phyloP scores from a whole-genome alignment of 2,797 vertebrate genomes.

The Nannoperca australis region DNA sequence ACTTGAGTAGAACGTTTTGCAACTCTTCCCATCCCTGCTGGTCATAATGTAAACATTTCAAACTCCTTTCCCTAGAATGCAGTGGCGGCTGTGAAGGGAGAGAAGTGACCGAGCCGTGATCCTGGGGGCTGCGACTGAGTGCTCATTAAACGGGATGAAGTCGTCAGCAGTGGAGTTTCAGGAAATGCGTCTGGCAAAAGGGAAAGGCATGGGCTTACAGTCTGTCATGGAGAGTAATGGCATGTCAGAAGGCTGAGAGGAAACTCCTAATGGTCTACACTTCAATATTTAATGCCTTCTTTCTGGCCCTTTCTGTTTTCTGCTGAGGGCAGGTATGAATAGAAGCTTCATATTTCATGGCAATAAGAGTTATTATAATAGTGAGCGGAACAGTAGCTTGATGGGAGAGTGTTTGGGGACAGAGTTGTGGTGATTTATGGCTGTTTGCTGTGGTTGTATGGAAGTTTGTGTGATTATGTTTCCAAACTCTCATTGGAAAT shows the following conservation, averaged over 20 bases:
- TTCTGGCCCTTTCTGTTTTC: constrained; percentile 70
- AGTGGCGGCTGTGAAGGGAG: constrained; percentile 18
- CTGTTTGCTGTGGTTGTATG: constrained; percentile 22
- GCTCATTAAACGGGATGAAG: constrained; percentile 64
- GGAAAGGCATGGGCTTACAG: constrained; percentile 63
- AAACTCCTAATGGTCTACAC: constrained; percentile 79
- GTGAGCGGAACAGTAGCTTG: constrained; percentile 53
- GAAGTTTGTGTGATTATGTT: constrained; percentile 3
- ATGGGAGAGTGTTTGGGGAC: constrained; percentile 46
- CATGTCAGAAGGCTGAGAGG: constrained; percentile 70
- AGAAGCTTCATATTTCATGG: constrained; percentile 67
- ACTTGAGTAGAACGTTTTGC: constrained; percentile 15
- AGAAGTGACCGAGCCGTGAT: constrained; percentile 25
- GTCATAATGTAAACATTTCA: constrained; percentile 42
- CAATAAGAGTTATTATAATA: constrained; percentile 66
- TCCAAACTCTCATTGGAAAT: constrained; percentile 28
- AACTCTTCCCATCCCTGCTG: constrained; percentile 18
- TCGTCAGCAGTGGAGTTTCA: constrained; percentile 60
- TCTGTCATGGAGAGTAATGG: constrained; percentile 75
- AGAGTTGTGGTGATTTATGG: constrained; percentile 45
- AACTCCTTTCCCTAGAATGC: background rate
- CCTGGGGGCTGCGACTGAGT: constrained; percentile 35
- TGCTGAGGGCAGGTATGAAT: constrained; percentile 67
- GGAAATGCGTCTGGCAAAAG: constrained; percentile 51
- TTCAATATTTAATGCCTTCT: constrained; percentile 83